phyloP scores from a whole-genome alignment of 2,888 invertebrate genomes.

The Pemphredon lugubris region DNA sequence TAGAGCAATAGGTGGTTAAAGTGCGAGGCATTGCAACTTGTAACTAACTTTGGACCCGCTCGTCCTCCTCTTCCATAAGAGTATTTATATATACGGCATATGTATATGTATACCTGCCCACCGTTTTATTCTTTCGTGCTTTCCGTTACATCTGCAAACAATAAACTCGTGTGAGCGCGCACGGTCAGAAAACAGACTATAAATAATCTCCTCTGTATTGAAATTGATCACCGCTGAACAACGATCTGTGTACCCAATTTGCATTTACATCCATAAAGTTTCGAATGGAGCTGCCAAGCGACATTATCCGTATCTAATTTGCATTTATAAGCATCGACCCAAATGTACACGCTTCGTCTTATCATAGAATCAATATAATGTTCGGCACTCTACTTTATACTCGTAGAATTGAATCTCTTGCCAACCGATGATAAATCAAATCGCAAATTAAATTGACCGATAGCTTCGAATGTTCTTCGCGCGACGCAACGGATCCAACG shows the following conservation, averaged over 20 bases:
- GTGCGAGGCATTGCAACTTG: too few relatives aligned
- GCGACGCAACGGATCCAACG: too few relatives aligned
- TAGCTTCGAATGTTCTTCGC: too few relatives aligned
- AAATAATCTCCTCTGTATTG: not conserved
- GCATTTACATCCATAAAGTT: conserved; percentile 28
- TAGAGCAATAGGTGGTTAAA: too few relatives aligned
- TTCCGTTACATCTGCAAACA: conserved; percentile 69
- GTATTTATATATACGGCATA: conserved; percentile 11
- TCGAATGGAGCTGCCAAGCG: conserved; percentile 26
- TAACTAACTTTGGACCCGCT: conserved; percentile 1
- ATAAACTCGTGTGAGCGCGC: conserved; percentile 21
- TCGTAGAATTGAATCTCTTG: not conserved
- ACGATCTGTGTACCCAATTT: conserved; percentile 22
- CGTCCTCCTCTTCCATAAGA: conserved; percentile 20
- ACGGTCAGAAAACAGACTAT: not conserved
- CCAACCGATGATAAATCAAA: not conserved
- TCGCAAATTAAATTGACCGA: not conserved
- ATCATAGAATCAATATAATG: conserved; percentile 35
- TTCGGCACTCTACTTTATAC: conserved; percentile 7
- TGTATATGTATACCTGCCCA: conserved; percentile 29
- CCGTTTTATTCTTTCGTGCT: conserved; percentile 56
- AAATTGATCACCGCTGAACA: conserved; percentile 2
- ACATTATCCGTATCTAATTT: conserved; percentile 33
- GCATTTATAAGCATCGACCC: conserved; percentile 33
- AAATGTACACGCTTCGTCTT: conserved; percentile 22